Evolutionary conservation across 2,113 vertebrate genomes (phyloP), one percentile per base, ranked within the genome.

Genomic region (Sinocyclocheilus rhinocerous): DNA sequence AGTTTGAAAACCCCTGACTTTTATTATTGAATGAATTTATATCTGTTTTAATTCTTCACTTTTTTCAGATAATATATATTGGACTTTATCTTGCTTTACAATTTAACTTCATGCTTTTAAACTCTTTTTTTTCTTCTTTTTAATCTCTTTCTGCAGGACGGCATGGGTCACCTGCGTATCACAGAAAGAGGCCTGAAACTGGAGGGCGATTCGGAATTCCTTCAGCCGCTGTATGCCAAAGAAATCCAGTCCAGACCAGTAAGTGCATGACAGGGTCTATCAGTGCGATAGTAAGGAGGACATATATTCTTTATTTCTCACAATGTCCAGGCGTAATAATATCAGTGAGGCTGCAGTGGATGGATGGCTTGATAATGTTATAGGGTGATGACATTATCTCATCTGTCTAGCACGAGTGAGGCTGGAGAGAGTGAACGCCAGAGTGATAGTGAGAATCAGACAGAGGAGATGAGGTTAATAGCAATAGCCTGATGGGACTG

Each of bases 211-310:
- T 99, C 98, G 0, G 98, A 99, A 94, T 99, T 99, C 93, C 96
- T 99, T 90, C 95, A 99, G 94, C 97, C 98, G 89, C 97, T 99
- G 90, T 99, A 99, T 91, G 98, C 98, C 97, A 99, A 99, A 98
- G 98, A 99, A 97, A 99, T 99, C 93, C 96, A 96, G 86, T 99
- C 98, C 93, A 96, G 96, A 95, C 96, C 96, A 91, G 98, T 98
- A 96, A 98, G 97, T 97, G 88, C 67, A 89, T 72, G 22, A 36
- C 52, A 55, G 45, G 24, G 63, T 50, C 59, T 39, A 65, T 42
- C 22, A 73, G 16, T 33, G 65, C 15, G 55, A 87, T 76, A 26
- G 61, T 24, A 82, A 10, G 77, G 84, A 57, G 61, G 61, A 75
- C 76, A 80, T 76, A 69, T 48, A 90, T 85, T 61, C 85, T 86